Base-by-base conservation (phyloP, 2,113 vertebrate genomes). In the Dasyprocta punctata region DNA sequence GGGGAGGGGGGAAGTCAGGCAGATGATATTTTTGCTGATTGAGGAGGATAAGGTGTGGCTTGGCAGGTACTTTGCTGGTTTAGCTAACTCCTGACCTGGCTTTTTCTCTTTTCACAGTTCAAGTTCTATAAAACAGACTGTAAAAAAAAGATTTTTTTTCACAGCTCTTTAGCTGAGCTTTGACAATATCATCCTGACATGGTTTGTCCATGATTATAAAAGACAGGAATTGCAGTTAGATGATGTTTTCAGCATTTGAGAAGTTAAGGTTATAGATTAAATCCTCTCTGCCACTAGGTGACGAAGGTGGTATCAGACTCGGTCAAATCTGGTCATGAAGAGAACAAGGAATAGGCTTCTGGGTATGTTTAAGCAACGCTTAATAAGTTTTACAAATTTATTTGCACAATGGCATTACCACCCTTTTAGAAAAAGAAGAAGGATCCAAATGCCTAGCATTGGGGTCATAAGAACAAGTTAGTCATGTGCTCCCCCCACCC, bases 21-120 rank as follows among this genome's bases (percentile, higher is more conserved):
- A 58, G 96, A 96, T 97, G 89, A 93, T 97, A 94, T 97, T 97
- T 98, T 95, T 98, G 98, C 98, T 98, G 98, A 98, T 98, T 90
- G 97, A 98, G 97, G 88, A 98, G 98, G 98, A 98, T 98, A 98
- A 98, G 98, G 98, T 98, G 98, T 58, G 99, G 98, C 98, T 99
- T 99, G 99, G 99, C 98, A 98, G 98, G 98, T 98, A 96, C 2
- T 1, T 0, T 14, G 3, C 33, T 97, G 98, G 98, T 98, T 98
- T 99, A 98, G 98, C 98, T 97, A 97, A 94, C 97, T 98, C 97
- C 96, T 95, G 97, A 98, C 97, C 92, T 22, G 84, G 94, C 94
- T 97, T 98, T 97, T 98, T 96, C 98, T 94, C 92, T 93, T 92
- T 95, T 95, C 98, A 97, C 97, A 98, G 98, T 90, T 97, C 75